A percentile compares a stretch with the other conserved stretches of the same genome.
Conservation (phyloP, 2,888 invertebrate genomes). For the Drosophila flavopinicola region DNA sequence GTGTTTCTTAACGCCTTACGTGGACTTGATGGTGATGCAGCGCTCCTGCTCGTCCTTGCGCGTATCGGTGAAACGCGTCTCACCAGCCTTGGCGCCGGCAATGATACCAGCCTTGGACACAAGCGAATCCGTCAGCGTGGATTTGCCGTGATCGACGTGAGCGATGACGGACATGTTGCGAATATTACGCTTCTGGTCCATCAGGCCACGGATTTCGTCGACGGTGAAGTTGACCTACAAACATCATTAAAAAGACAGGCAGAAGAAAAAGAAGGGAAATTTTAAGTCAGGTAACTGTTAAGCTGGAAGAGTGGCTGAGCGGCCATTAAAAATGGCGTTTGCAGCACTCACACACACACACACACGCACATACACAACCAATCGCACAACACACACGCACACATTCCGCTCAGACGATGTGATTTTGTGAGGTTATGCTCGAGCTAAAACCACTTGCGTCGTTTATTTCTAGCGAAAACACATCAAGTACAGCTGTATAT, state of each 20-base stretch:
- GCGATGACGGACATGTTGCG: conserved; percentile 99
- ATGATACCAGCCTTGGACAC: conserved; percentile 99
- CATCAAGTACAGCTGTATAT: conserved; percentile 10
- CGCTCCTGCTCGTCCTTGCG: conserved; percentile 99
- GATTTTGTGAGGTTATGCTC: conserved; percentile 68
- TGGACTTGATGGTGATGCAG: conserved; percentile 99
- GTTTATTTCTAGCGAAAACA: conserved; percentile 26
- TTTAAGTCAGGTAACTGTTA: conserved; percentile 3
- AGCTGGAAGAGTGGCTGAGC: not conserved
- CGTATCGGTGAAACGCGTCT: conserved; percentile 99
- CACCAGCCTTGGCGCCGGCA: conserved; percentile 99
- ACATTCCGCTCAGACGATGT: conserved; percentile 30
- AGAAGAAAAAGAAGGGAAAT: conserved; percentile 44
- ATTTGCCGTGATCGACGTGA: conserved; percentile 99
- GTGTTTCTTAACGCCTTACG: conserved; percentile 83
- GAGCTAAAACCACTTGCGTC: conserved; percentile 54
- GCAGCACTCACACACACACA: conserved; percentile 19
- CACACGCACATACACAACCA: conserved; percentile 5
- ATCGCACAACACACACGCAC: conserved; percentile 7
- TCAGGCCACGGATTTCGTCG: conserved; percentile 99
- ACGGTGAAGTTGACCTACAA: conserved; percentile 99
- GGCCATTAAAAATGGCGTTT: conserved; percentile 73
- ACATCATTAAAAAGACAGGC: conserved; percentile 11
- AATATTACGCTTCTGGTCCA: conserved; percentile 99
- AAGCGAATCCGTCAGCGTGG: conserved; percentile 99